Conservation (phyloP, 2,113 vertebrate species). For the Channa argus region DNA sequence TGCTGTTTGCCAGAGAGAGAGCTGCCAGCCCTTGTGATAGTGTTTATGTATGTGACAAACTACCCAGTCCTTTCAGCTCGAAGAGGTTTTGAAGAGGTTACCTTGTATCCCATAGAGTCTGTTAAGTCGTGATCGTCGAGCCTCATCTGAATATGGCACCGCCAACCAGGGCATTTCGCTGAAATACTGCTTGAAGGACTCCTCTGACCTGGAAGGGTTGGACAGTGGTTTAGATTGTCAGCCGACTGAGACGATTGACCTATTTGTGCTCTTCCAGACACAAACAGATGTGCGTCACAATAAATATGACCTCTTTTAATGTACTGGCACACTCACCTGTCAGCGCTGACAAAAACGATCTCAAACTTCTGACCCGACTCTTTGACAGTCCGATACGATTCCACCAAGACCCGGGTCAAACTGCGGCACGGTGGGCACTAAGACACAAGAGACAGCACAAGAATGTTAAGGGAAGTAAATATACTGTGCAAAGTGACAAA, state of each 20-base stretch:
- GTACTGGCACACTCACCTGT: conserved; percentile 85
- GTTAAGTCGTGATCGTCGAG: conserved; percentile 93
- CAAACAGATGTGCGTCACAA: background rate
- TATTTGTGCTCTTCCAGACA: conserved; percentile 5
- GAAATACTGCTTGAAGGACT: conserved; percentile 99
- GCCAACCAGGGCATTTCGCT: conserved; percentile 99
- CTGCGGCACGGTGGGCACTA: conserved; percentile 97
- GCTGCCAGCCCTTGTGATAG: conserved; percentile 35
- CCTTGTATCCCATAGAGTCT: conserved; percentile 98
- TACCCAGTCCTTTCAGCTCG: background rate
- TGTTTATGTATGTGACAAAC: conserved; percentile 18
- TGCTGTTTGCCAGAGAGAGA: conserved; percentile 9
- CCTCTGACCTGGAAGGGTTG: conserved; percentile 89
- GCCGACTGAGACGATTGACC: background rate
- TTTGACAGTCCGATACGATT: conserved; percentile 94
- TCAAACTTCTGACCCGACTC: conserved; percentile 96
- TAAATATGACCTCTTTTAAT: background rate
- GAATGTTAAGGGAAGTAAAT: background rate
- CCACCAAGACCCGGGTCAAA: conserved; percentile 94
- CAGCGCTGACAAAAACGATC: conserved; percentile 97
- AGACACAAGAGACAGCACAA: background rate
- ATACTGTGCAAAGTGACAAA: background rate
- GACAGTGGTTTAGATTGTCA: conserved; percentile 2
- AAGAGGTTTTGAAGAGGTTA: conserved; percentile 56
- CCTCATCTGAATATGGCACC: conserved; percentile 92